Evolutionary conservation across 2,888 invertebrate species (phyloP), one percentile per base, ranked within the genome.

Genomic region (Crocallis elinguaria): DNA sequence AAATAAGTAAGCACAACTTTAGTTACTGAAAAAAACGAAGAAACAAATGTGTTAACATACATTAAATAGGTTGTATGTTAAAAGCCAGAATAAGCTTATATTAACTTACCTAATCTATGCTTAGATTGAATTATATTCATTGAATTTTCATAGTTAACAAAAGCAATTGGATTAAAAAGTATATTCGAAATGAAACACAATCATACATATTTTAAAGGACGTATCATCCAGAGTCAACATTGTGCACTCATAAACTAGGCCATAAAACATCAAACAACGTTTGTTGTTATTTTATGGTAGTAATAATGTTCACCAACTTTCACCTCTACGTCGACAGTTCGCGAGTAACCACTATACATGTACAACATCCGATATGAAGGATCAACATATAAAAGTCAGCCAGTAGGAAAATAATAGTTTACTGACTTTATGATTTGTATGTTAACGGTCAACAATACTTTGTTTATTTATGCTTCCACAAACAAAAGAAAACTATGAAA

Each of bases 161-260:
- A 13, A 37, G 4, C n/a, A 37, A 12, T 3, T 12, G 1, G 6
- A 29, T 2, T 25, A 3, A 25, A 25, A 30, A 17, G n/a, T n/a
- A 33, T 2, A 33, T 17, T n/a, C n/a, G n/a, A 16, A 33, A n/a
- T 33, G 17, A 17, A 17, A 16, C 33, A n/a, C n/a, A n/a, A n/a
- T n/a, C n/a, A n/a, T n/a, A 9, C 16, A 17, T 3, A 16, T n/a
- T 16, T 33, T 9, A 4, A n/a, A 33, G 14, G 17, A 25, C 27
- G 11, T 17, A 38, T 30, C 11, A 16, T 14, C 19, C 19, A 19
- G 8, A 19, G 33, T 19, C 38, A 53, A 39, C 38, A 46, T 27
- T 38, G 44, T 29, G 37, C 17, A 13, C 42, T 35, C 43, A 41
- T 50, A 46, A 50, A 53, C 35, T 38, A 25, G 14, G 14, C 46